Conservation (phyloP, 2,113 vertebrate genomes). For the Gambusia affinis region DNA sequence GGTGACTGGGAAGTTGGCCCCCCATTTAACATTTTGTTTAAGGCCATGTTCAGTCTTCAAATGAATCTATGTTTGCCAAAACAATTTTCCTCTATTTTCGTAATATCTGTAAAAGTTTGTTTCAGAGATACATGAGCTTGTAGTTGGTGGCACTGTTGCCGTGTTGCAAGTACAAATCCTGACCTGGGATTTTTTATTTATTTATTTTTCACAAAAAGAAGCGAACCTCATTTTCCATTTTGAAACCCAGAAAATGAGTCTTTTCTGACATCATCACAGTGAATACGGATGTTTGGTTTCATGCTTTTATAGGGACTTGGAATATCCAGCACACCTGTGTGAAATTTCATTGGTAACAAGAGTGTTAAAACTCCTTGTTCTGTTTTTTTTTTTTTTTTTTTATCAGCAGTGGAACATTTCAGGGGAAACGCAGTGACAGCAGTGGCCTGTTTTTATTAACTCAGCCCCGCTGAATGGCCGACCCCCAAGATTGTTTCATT, state of each 20-base stretch:
- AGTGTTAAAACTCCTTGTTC: not conserved
- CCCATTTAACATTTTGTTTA: no score
- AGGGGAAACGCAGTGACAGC: not conserved
- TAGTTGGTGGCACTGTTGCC: not conserved
- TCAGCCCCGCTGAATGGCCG: not conserved
- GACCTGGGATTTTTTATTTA: no score
- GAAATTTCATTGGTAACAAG: not conserved
- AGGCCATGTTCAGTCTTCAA: no score
- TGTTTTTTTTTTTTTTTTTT: not conserved
- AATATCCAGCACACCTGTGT: not conserved
- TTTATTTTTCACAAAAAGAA: no score
- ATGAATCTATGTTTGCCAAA: not conserved
- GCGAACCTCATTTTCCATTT: no score
- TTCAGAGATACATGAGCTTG: not conserved
- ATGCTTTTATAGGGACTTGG: not conserved
- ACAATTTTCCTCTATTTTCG: not conserved
- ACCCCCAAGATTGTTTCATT: conserved; percentile 49
- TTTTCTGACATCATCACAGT: not conserved
- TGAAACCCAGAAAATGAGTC: not conserved
- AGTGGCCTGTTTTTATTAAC: conserved; percentile 47
- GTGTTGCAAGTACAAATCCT: not conserved
- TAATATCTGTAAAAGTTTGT: not conserved
- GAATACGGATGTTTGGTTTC: not conserved
- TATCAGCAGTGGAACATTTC: conserved; percentile 7
- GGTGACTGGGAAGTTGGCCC: no score